Percentiles rank a stretch among this genome's conserved stretches.
Evolutionary conservation across 2,113 vertebrate genomes (phyloP).

Genomic region (Trematocara stigmaticum): DNA sequence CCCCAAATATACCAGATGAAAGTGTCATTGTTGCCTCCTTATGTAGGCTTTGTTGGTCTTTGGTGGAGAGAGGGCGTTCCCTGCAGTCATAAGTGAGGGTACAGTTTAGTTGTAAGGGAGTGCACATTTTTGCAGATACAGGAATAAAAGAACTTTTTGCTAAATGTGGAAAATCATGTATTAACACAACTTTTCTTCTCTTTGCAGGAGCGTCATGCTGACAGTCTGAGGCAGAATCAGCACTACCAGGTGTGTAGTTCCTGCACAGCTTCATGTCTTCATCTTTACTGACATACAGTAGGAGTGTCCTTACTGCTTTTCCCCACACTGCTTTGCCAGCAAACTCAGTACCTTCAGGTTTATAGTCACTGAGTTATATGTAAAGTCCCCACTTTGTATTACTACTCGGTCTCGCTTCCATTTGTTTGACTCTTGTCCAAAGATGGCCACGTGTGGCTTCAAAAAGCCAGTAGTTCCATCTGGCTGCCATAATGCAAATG

Average conservation of each 20-base stretch:
- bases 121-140: not conserved
- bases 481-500: not conserved
- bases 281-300: not conserved
- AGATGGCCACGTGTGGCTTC: not conserved
- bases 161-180: not conserved
- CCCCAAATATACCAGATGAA: not conserved
- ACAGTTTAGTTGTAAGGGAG: not conserved
- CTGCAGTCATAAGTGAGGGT: not conserved
- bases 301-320: not conserved
- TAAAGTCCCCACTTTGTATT: not conserved
- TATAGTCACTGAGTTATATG: not conserved
- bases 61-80: not conserved
- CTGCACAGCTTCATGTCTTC: not conserved
- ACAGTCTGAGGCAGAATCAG: constrained; percentile 93
- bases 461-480: not conserved
- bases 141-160: fast-evolving
- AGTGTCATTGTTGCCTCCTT: not conserved
- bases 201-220: constrained; percentile 87
- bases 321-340: not conserved
- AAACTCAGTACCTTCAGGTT: not conserved
- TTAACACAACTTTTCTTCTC: not conserved
- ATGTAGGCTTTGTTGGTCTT: not conserved
- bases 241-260: constrained; percentile 86
- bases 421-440: not conserved
- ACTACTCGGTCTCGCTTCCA: not conserved